Percentiles rank a stretch among this genome's conserved stretches.
Conservation (phyloP, 2,797 vertebrate species). For the Spinibarbus caldwelli region DNA sequence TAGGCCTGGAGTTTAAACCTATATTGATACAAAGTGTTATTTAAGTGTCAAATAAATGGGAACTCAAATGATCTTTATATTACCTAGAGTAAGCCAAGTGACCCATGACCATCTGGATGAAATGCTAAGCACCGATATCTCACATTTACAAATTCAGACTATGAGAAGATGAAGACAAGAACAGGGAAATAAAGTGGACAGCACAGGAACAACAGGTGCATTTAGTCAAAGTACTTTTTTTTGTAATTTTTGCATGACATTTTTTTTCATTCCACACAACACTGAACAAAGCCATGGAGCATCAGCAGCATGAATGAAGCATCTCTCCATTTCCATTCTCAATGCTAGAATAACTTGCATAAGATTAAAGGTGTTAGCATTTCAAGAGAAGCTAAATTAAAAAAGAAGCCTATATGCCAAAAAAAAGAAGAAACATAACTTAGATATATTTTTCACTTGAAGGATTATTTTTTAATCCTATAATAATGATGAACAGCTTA, state of each 20-base stretch:
- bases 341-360: constrained; percentile 54
- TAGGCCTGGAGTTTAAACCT: neutral
- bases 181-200: constrained; percentile 10
- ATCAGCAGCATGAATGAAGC: constrained; percentile 41
- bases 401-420: constrained; percentile 26
- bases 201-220: constrained; percentile 28
- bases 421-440: constrained; percentile 47
- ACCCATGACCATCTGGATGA: neutral
- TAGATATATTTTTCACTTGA: constrained; percentile 46
- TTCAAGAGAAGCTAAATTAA: constrained; percentile 5
- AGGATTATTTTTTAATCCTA: constrained; percentile 57
- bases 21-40: neutral
- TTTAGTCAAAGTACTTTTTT: constrained; percentile 55
- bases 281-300: constrained; percentile 38
- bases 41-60: neutral
- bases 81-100: neutral
- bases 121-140: neutral
- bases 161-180: neutral
- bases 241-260: constrained; percentile 44
- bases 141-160: neutral
- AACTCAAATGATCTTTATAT: neutral
- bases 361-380: constrained; percentile 49
- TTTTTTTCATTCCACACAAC: constrained; percentile 45
- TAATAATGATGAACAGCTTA: constrained; percentile 71
- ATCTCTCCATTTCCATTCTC: constrained; percentile 20